Evolutionary conservation across 2,113 vertebrate genomes (phyloP).

Genomic region (Stigmatopora argus): DNA sequence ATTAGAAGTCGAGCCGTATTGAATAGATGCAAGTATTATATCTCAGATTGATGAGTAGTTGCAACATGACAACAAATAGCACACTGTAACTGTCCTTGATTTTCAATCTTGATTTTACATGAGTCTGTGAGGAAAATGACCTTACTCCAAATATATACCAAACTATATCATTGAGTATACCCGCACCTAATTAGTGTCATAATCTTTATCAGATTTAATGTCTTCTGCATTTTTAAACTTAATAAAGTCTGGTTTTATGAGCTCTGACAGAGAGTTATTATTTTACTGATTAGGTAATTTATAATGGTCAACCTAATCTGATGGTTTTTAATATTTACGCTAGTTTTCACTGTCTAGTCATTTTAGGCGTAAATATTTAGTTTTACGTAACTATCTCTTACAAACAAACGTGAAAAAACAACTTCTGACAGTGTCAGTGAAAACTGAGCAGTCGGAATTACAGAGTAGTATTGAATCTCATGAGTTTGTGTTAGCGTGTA

Average conservation of each 20-base stretch:
- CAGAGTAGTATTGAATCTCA: not conserved
- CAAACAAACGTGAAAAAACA: not conserved
- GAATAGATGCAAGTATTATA: not conserved
- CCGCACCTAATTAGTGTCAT: not conserved
- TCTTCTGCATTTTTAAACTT: not conserved
- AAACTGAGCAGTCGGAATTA: not conserved
- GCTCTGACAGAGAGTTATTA: not conserved
- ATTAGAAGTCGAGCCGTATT: not conserved
- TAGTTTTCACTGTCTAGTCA: not conserved
- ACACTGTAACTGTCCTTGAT: constrained; percentile 5
- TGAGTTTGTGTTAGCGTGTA: not conserved
- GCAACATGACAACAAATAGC: constrained; percentile 8
- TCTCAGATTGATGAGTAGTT: not conserved
- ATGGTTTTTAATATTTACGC: not conserved
- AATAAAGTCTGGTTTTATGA: not conserved
- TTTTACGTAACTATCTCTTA: no score
- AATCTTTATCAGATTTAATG: not conserved
- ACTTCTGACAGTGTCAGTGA: not conserved
- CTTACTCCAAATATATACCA: not conserved
- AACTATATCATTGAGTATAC: not conserved
- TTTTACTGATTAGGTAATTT: not conserved
- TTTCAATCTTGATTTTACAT: constrained; percentile 13
- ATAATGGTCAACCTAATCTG: not conserved
- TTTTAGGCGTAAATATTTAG: not conserved
- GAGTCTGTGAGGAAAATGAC: not conserved